Conservation (phyloP, 2,797 vertebrate genomes). For the Staurois parvus region DNA sequence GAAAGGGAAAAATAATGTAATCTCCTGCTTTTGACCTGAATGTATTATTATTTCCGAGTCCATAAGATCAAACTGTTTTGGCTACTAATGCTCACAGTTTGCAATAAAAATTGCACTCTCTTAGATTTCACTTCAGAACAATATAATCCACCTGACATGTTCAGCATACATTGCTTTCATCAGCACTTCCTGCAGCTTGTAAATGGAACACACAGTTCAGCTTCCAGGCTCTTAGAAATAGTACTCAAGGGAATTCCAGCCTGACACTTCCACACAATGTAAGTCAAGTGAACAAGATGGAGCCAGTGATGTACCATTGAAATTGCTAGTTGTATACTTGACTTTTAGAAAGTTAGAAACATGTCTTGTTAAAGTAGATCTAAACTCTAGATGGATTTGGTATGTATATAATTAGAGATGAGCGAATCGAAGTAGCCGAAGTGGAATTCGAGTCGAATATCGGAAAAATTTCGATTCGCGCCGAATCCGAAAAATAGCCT, state of each 20-base stretch:
- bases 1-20: background rate
- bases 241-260: background rate
- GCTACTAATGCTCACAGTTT: background rate
- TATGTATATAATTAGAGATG: too few species aligned
- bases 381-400: too few species aligned
- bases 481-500: too few species aligned
- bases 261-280: background rate
- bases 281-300: background rate
- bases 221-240: background rate
- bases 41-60: conserved; percentile 5
- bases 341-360: too few species aligned
- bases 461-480: too few species aligned
- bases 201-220: background rate
- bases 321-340: too few species aligned
- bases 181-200: conserved; percentile 14
- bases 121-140: background rate
- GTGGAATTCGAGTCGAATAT: too few species aligned
- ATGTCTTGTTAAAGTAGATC: too few species aligned
- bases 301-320: background rate
- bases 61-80: background rate
- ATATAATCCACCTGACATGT: background rate
- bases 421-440: too few species aligned
- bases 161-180: background rate
- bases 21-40: background rate
- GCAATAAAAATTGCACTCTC: background rate